Evolutionary conservation across 30 jellyfish, hydroid and myxozoan species (phyloP).

Genomic region (Catostylus mosaicus): DNA sequence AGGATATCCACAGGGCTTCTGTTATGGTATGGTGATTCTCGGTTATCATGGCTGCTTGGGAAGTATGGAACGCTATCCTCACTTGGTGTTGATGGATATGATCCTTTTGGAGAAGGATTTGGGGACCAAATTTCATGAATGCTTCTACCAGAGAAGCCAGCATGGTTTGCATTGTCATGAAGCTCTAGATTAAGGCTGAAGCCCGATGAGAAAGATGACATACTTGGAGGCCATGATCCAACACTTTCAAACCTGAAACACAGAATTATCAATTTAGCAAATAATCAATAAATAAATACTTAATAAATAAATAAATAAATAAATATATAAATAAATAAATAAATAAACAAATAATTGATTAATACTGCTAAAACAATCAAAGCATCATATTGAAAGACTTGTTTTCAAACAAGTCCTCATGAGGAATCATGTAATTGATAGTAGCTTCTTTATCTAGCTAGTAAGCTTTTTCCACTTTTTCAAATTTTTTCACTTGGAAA

Average conservation of each 20-base stretch:
- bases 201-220: conserved; percentile 71
- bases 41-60: conserved; percentile 61
- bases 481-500: too few species aligned
- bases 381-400: too few species aligned
- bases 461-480: too few species aligned
- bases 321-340: too few species aligned
- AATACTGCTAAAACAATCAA: too few species aligned
- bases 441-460: too few species aligned
- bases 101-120: conserved; percentile 95
- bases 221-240: conserved; percentile 86
- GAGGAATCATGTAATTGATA: too few species aligned
- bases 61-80: conserved; percentile 83
- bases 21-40: conserved; percentile 67
- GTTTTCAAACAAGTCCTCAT: too few species aligned
- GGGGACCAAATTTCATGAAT: conserved; percentile 99
- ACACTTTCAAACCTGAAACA: conserved; percentile 56
- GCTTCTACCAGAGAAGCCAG: conserved; percentile 66
- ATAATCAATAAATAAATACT: too few species aligned
- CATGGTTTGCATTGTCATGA: conserved; percentile 59
- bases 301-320: too few species aligned
- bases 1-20: conserved; percentile 67
- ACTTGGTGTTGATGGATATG: conserved; percentile 88
- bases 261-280: background rate
- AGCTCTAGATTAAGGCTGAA: conserved; percentile 77
- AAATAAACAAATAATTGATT: too few species aligned